Evolutionary conservation across 2,888 invertebrate species (phyloP).

Genomic region (Eurytoma adleriae): DNA sequence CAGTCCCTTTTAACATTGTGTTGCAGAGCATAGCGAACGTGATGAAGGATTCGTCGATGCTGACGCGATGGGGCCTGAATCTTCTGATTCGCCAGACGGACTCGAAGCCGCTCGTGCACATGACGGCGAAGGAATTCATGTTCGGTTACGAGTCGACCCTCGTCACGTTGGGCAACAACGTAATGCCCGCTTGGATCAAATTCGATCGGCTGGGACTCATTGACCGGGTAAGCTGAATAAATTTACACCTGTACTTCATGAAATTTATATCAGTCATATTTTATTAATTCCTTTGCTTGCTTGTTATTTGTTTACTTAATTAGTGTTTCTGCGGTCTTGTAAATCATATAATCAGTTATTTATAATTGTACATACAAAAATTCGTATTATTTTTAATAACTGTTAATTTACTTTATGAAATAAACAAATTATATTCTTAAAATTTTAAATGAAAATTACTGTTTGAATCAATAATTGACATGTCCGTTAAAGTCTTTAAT

Average conservation of each 20-base stretch:
- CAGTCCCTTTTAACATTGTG: neutral
- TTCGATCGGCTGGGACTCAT: conserved; percentile 93
- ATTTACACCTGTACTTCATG: neutral
- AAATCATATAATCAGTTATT: no score
- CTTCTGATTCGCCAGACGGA: conserved; percentile 83
- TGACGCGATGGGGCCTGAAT: conserved; percentile 84
- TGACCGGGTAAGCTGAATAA: conserved; percentile 83
- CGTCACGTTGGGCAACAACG: conserved; percentile 88
- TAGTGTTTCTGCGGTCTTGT: no score
- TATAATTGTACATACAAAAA: no score
- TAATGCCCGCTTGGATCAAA: conserved; percentile 89
- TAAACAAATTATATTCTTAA: no score
- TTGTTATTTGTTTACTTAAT: no score
- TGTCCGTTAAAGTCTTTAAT: no score
- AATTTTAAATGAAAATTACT: no score
- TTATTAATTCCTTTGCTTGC: neutral
- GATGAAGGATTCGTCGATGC: conserved; percentile 81
- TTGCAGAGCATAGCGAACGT: conserved; percentile 89
- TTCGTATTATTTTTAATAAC: no score
- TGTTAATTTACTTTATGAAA: no score
- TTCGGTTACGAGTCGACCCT: conserved; percentile 91
- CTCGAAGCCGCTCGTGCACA: conserved; percentile 84
- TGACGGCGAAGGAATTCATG: conserved; percentile 93
- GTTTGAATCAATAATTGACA: no score
- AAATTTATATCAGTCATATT: neutral